Evolutionary conservation across 2,888 invertebrate genomes (phyloP).

Genomic region (Ferdinandea cuprea): DNA sequence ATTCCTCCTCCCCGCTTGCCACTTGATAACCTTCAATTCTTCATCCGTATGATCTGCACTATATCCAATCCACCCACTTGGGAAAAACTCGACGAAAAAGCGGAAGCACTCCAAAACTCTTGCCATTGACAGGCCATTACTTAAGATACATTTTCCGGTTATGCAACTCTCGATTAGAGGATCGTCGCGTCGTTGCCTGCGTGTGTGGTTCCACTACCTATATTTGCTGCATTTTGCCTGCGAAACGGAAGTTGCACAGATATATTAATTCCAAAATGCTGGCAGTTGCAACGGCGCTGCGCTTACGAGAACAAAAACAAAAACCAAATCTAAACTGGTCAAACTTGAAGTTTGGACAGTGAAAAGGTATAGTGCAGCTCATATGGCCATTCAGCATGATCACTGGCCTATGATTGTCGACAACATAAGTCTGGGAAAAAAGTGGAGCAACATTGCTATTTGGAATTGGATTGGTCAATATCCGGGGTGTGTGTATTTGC

Average conservation of each 20-base stretch:
- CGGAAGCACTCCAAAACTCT: slow-evolving; percentile 59
- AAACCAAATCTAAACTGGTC: slow-evolving; percentile 54
- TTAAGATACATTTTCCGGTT: slow-evolving; percentile 53
- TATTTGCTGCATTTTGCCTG: slow-evolving; percentile 14
- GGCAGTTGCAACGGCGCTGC: too few relatives aligned
- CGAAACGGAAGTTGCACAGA: slow-evolving; percentile 63
- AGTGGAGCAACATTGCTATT: slow-evolving; percentile 26
- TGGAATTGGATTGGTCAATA: slow-evolving; percentile 57
- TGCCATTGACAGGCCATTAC: slow-evolving; percentile 47
- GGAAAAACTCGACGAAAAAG: slow-evolving; percentile 4
- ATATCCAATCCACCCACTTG: neutral
- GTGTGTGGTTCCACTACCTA: neutral
- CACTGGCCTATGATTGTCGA: slow-evolving; percentile 36
- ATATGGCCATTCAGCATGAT: slow-evolving; percentile 17
- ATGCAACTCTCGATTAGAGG: slow-evolving; percentile 37
- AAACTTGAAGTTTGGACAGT: slow-evolving; percentile 44
- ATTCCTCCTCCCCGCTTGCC: slow-evolving; percentile 4
- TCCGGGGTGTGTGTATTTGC: slow-evolving; percentile 55
- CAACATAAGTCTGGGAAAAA: slow-evolving; percentile 57
- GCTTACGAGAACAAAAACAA: neutral
- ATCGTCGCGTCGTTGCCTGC: slow-evolving; percentile 1
- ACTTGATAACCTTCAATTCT: slow-evolving; percentile 25
- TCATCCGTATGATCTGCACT: neutral
- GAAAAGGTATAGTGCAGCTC: neutral
- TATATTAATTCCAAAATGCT: slow-evolving; percentile 19